Evolutionary conservation across 2,888 invertebrate species (phyloP), one percentile per base, ranked within the genome.

Genomic region (Anorthoa munda): DNA sequence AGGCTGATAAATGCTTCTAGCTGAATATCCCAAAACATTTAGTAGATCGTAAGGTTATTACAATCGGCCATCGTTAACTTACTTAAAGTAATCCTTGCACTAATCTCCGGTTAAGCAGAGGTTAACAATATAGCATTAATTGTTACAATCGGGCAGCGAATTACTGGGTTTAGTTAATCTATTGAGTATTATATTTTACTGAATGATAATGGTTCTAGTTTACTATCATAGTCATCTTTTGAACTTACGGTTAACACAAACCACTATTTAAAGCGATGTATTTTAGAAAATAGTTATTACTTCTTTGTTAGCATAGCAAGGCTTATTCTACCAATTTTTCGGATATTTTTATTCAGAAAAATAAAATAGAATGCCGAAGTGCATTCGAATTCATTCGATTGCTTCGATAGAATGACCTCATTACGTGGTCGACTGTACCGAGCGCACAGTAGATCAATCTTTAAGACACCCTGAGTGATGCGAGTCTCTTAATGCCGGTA

Each of bases 381-480:
- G 78, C 26, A 66, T 69, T 69, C 17, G 48, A 45, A 64, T 67
- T 50, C n/a, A 69, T 65, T 74, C 48, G 31, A 73, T 82, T 73
- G 51, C 46, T 21, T 66, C n/a, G 2, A 55, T 48, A 79, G 55
- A 55, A n/a, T 56, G 81, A 71, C 70, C 58, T 71, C 59, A 59
- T 55, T 70, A 51, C 13, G 76, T 48, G 45, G 64, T 17, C 39
- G 69, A 84, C 77, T 81, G 82, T 84, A 82, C 82, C 55, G 61
- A 21, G 65, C 75, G 77, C 85, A 79, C 69, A 75, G 76, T 51
- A 76, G 83, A 82, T 84, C 80, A 73, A 84, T 85, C 83, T 76
- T 79, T 23, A 64, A 69, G 83, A 75, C 85, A 72, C 46, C n/a
- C 65, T 66, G 76, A 82, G 64, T 77, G 78, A 81, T 75, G 65